A percentile compares a stretch with the other conserved stretches of the same genome.
phyloP scores from a whole-genome alignment of 1,140 invertebrate species.

The Pristionchus pacificus region DNA sequence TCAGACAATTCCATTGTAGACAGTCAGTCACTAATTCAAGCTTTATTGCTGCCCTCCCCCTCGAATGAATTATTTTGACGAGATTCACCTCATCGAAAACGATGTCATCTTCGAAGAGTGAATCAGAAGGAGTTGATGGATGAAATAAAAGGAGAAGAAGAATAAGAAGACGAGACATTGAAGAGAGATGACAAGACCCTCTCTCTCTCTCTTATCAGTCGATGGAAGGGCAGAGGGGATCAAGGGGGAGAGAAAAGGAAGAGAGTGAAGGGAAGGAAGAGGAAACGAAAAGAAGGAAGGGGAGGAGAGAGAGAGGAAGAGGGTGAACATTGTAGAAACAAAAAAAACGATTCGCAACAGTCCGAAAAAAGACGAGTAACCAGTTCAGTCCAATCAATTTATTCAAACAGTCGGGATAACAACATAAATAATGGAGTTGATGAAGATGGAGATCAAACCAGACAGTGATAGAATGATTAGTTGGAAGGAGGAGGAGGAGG shows the following conservation, averaged over 20 bases:
- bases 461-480: not conserved
- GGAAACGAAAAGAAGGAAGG: not conserved
- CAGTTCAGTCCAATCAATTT: not conserved
- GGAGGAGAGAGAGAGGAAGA: not conserved
- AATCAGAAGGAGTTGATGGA: not conserved
- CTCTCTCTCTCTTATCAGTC: not conserved
- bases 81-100: not conserved
- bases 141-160: constrained; percentile 1
- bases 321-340: not conserved
- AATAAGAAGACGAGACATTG: not conserved
- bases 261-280: not conserved
- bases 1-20: not conserved
- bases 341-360: no score
- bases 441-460: no score
- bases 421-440: not conserved
- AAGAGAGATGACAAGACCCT: not conserved
- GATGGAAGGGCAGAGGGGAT: no score
- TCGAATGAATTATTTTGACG: not conserved
- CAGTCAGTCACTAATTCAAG: no score
- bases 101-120: not conserved
- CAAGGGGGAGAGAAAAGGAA: no score
- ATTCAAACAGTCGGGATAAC: not conserved
- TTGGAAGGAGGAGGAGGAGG: not conserved
- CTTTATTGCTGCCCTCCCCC: no score
- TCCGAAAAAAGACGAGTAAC: not conserved